Conservation (phyloP, 2,113 vertebrate genomes). For the Nestor notabilis region DNA sequence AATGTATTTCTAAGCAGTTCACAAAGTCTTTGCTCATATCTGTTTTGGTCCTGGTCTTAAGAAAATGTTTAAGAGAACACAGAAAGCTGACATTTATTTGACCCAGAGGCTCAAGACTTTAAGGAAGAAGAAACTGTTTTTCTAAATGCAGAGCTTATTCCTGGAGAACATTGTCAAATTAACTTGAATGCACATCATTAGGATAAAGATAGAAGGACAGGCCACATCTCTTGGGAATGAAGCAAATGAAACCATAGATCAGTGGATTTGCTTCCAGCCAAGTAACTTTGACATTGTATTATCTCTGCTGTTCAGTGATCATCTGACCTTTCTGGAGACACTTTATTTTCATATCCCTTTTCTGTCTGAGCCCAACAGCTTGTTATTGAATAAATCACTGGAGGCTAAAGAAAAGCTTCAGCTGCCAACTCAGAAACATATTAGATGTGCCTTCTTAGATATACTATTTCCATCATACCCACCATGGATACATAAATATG, state of each 20-base stretch:
- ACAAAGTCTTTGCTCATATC: neutral
- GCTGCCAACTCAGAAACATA: neutral
- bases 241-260: neutral
- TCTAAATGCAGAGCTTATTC: neutral
- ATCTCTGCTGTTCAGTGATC: neutral
- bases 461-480: neutral
- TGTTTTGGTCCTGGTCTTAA: neutral
- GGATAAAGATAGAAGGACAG: neutral
- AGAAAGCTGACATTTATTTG: neutral
- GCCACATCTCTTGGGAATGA: neutral
- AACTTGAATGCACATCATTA: neutral
- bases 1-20: neutral
- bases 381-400: neutral
- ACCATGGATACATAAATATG: neutral
- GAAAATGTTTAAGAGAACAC: neutral
- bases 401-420: neutral
- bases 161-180: slow-evolving; percentile 2
- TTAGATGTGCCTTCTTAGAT: neutral
- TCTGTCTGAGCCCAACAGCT: neutral
- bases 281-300: neutral
- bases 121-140: neutral
- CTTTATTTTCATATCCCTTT: neutral
- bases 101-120: neutral
- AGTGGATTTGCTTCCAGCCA: neutral
- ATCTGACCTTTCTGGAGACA: neutral